Evolutionary conservation across 2,797 vertebrate species (phyloP).

Genomic region (Lacerta agilis): DNA sequence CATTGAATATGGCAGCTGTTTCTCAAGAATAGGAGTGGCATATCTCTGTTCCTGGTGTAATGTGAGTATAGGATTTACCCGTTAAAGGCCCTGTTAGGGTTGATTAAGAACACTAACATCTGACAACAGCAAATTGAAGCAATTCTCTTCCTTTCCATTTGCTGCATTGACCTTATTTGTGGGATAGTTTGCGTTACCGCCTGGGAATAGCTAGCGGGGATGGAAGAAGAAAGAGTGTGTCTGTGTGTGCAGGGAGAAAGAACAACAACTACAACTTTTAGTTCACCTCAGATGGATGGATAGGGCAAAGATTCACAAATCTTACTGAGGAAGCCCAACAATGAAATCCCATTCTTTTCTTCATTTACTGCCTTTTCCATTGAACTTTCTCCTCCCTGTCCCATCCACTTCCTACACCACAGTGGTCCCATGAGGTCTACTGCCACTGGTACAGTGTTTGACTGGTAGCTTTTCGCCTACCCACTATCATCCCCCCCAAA

Average conservation of each 20-base stretch:
- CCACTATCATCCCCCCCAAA: background rate
- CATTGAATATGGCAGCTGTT: background rate
- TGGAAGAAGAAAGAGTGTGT: background rate
- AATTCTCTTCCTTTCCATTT: conserved; percentile 55
- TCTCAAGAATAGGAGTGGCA: background rate
- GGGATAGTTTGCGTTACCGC: conserved; percentile 29
- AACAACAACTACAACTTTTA: conserved; percentile 27
- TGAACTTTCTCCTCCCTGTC: background rate
- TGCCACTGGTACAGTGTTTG: background rate
- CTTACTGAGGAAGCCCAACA: background rate
- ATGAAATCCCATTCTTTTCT: background rate
- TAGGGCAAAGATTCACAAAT: background rate
- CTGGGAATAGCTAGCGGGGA: conserved; percentile 39
- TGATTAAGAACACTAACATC: conserved; percentile 46
- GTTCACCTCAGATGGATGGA: background rate
- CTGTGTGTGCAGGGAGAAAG: background rate
- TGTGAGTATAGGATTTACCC: background rate
- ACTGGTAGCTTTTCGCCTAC: background rate
- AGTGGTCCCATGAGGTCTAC: background rate
- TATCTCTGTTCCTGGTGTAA: background rate
- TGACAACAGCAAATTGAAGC: conserved; percentile 35
- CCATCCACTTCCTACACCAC: background rate
- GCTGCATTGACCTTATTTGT: conserved; percentile 51
- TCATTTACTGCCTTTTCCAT: background rate
- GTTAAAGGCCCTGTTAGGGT: conserved; percentile 27